These are phyloP conservation scores for Diplazon laetatorius DNA, from an alignment of 2,888 invertebrate species.

Conservation along the genomic window DNA sequence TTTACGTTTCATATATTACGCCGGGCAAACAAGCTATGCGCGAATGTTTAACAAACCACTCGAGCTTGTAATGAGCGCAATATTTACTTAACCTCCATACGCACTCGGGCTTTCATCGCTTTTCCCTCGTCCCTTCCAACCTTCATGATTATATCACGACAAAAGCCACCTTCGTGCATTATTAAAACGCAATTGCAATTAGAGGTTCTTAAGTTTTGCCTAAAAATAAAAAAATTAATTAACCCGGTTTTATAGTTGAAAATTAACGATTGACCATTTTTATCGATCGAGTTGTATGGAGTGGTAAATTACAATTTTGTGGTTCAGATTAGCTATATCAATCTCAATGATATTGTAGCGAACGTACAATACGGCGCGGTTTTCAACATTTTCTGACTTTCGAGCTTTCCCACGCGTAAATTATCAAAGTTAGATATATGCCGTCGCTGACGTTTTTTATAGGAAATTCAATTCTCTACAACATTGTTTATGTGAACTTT, in stretches of 20 bases:
- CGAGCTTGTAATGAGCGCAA: conserved; percentile 50
- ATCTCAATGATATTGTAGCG: neutral
- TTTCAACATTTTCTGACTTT: no score
- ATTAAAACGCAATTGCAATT: conserved; percentile 19
- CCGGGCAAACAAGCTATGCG: conserved; percentile 19
- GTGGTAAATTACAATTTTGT: conserved; percentile 8
- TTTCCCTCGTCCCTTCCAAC: neutral
- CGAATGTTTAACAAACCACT: conserved; percentile 47
- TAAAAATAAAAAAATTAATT: conserved; percentile 5
- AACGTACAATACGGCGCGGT: no score
- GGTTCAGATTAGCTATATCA: conserved; percentile 15
- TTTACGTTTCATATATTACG: conserved; percentile 26
- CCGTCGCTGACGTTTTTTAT: no score
- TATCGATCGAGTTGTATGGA: neutral
- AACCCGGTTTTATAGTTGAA: neutral
- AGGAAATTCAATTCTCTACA: no score
- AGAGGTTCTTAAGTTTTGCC: conserved; percentile 5
- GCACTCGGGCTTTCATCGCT: conserved; percentile 30
- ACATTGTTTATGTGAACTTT: no score
- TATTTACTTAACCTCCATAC: conserved; percentile 41
- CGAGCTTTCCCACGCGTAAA: no score
- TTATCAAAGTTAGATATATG: no score
- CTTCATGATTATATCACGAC: neutral
- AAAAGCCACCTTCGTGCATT: neutral
- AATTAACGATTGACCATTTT: neutral